phyloP scores from a whole-genome alignment of 2,888 invertebrate species.

The Alviniconcha strummeri region DNA sequence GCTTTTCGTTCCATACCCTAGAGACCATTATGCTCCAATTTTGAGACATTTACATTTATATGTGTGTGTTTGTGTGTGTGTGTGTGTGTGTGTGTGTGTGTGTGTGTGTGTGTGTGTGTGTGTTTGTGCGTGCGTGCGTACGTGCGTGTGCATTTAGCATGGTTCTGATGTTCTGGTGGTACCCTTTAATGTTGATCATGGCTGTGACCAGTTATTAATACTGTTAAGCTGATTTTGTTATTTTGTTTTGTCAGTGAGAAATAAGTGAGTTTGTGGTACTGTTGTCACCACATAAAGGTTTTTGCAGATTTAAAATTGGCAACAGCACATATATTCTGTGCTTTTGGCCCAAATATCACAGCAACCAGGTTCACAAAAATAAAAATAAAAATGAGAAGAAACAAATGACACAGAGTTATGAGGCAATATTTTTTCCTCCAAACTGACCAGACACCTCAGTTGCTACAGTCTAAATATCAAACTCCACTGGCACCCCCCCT shows the following conservation, averaged over 20 bases:
- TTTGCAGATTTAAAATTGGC: background rate
- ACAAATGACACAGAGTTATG: too few relatives aligned
- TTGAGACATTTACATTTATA: background rate
- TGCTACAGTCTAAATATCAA: too few relatives aligned
- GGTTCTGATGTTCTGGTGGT: background rate
- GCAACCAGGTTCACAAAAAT: too few relatives aligned
- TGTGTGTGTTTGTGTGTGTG: background rate
- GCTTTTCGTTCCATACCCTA: too few relatives aligned
- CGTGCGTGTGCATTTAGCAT: background rate
- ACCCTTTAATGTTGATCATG: background rate
- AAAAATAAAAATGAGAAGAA: too few relatives aligned
- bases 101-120: conserved; percentile 2
- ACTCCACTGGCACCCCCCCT: too few relatives aligned
- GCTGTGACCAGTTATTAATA: background rate
- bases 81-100: background rate
- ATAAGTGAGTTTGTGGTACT: too few relatives aligned
- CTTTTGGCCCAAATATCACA: too few relatives aligned
- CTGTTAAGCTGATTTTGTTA: background rate
- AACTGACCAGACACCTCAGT: too few relatives aligned
- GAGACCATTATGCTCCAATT: too few relatives aligned
- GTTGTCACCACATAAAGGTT: background rate
- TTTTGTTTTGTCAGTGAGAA: too few relatives aligned
- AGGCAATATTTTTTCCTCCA: too few relatives aligned
- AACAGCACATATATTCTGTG: background rate
- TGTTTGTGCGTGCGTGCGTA: conserved; percentile 1